phyloP scores from a whole-genome alignment of 1,140 invertebrate species.

The Brachionus angularis region DNA sequence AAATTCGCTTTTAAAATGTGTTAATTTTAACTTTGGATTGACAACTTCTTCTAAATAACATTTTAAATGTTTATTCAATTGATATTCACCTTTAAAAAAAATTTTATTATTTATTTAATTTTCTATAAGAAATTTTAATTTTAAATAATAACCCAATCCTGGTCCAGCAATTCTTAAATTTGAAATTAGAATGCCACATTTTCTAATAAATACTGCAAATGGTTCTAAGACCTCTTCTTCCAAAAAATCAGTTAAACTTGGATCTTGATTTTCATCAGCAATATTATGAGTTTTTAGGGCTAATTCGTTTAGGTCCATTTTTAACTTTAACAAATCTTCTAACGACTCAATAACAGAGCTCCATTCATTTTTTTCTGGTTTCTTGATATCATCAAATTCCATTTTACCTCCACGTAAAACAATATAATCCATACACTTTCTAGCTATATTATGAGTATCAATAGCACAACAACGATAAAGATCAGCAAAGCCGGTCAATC shows the following conservation, averaged over 20 bases:
- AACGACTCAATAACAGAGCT: neutral
- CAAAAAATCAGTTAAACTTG: slow-evolving; percentile 19
- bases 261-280: slow-evolving; percentile 22
- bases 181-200: neutral
- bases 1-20: too few species aligned
- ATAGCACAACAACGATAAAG: slow-evolving; percentile 61
- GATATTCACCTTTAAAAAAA: slow-evolving; percentile 3
- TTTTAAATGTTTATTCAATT: slow-evolving; percentile 31
- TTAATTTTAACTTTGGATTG: too few species aligned
- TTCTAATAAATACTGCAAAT: neutral
- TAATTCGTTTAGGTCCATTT: slow-evolving; percentile 15
- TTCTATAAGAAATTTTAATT: neutral
- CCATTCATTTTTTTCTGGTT: neutral
- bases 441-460: neutral
- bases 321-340: neutral
- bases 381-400: neutral
- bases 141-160: too few species aligned
- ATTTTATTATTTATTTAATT: neutral
- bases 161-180: slow-evolving; percentile 27
- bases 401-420: slow-evolving; percentile 9
- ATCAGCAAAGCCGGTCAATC: slow-evolving; percentile 65
- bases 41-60: too few species aligned
- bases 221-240: slow-evolving; percentile 3
- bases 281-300: neutral
- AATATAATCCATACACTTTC: slow-evolving; percentile 12